These are phyloP conservation scores for Eristalis intricaria DNA, from an alignment of 2,888 invertebrate species.

Conservation along the genomic window DNA sequence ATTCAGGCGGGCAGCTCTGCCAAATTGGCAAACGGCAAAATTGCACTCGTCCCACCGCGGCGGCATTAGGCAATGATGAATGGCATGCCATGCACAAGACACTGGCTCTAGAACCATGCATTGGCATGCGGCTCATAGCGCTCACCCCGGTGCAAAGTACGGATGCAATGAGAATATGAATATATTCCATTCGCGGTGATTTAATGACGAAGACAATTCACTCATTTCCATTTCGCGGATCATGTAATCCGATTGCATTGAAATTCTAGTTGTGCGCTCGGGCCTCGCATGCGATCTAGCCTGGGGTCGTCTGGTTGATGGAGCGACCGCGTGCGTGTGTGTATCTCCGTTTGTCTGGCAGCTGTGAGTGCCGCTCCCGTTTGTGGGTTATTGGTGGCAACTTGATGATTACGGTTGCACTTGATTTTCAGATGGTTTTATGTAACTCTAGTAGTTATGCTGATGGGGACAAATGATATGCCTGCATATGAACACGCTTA, in stretches of 20 bases:
- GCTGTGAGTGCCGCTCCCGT: slow-evolving; percentile 46
- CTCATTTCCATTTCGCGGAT: slow-evolving; percentile 45
- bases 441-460: slow-evolving; percentile 44
- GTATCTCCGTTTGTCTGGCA: neutral
- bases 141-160: neutral
- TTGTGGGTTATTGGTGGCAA: slow-evolving; percentile 56
- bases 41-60: slow-evolving; percentile 43
- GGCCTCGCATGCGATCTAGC: slow-evolving; percentile 27
- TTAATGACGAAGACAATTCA: slow-evolving; percentile 31
- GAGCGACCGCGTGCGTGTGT: neutral
- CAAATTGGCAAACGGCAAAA: slow-evolving; percentile 63
- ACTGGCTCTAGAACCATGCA: slow-evolving; percentile 22
- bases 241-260: slow-evolving; percentile 53
- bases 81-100: neutral
- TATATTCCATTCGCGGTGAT: slow-evolving; percentile 3
- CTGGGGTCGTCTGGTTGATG: slow-evolving; percentile 42
- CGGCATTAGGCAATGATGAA: slow-evolving; percentile 35
- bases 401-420: slow-evolving; percentile 34
- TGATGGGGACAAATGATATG: slow-evolving; percentile 47
- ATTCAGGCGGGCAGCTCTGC: slow-evolving; percentile 32
- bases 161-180: slow-evolving; percentile 53
- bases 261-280: slow-evolving; percentile 31
- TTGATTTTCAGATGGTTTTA: slow-evolving; percentile 54
- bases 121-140: slow-evolving; percentile 36
- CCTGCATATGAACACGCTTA: neutral